Conservation (phyloP, 1,140 invertebrate species). For the Contarinia nasturtii region DNA sequence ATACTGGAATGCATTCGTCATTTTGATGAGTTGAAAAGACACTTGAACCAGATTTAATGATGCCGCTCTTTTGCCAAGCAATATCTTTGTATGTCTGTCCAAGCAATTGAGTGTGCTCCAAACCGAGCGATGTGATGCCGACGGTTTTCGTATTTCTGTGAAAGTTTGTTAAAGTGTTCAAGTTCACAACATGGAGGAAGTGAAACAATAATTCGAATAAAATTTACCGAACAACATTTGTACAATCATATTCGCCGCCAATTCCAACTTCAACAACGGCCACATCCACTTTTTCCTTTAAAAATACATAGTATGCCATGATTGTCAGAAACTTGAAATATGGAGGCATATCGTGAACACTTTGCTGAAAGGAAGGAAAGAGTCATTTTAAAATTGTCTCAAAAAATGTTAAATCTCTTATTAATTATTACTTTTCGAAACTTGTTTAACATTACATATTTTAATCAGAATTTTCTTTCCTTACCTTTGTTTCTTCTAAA, state of each 20-base stretch:
- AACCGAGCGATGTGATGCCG: constrained; percentile 75
- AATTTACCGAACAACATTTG: constrained; percentile 71
- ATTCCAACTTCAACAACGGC: constrained; percentile 94
- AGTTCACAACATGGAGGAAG: not conserved
- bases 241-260: constrained; percentile 85
- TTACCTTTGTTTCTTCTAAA: constrained; percentile 28
- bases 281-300: constrained; percentile 75
- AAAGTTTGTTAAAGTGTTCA: constrained; percentile 4
- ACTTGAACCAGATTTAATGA: constrained; percentile 62
- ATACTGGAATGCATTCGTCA: constrained; percentile 42
- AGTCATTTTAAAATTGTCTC: no score
- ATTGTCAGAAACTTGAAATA: constrained; percentile 93
- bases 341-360: constrained; percentile 59
- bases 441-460: no score
- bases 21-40: constrained; percentile 58
- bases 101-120: constrained; percentile 77
- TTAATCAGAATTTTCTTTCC: constrained; percentile 7
- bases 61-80: constrained; percentile 88
- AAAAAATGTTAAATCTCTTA: no score
- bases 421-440: no score
- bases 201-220: not conserved
- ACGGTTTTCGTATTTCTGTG: constrained; percentile 53
- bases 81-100: constrained; percentile 75
- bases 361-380: constrained; percentile 21
- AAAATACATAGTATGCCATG: constrained; percentile 77